Evolutionary conservation across 2,113 vertebrate species (phyloP), one percentile per base, ranked within the genome.

Genomic region (Melospiza melodia): DNA sequence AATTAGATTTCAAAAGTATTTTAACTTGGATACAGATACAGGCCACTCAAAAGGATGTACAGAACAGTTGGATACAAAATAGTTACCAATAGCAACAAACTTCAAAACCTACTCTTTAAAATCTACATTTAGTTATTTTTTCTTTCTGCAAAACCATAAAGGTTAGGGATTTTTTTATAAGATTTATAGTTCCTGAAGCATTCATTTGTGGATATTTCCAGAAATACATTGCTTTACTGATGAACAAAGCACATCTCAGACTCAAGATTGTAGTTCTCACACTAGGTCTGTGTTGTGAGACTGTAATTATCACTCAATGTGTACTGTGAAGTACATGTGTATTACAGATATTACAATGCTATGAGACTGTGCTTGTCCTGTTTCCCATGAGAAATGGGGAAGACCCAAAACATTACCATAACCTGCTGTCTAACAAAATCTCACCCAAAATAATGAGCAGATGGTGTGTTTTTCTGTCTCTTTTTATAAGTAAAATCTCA

Each of bases 261-360:
- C 21, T 68, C 77, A 41, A 17, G 39, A 5, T 25, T 71, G 18
- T 49, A 37, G 17, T 66, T 69, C 21, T 77, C 20, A 5, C 18
- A 5, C 4, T 7, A 25, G 9, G 12, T 71, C 31, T 92, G 8
- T 48, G 19, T 37, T 51, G 14, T 62, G 10, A 49, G 37, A 35
- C 22, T 63, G 0, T 43, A 49, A 7, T 43, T 16, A 39, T 41
- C 3, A 33, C 21, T 55, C 0, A 1, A 2, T 77, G 39, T 61
- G 18, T 44, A 10, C 35, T 54, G 15, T 18, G 37, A 54, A 11
- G 15, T 65, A 15, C 2, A 6, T 19, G 12, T 30, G 8, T 11
- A 4, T 44, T 61, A 13, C 7, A 67, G 37, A 2, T 57, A 12
- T 3, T 51, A 4, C 8, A 55, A 0, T 27, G 25, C 8, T 31